Evolutionary conservation across 2,888 invertebrate species (phyloP).

Genomic region (Euclidia mi): DNA sequence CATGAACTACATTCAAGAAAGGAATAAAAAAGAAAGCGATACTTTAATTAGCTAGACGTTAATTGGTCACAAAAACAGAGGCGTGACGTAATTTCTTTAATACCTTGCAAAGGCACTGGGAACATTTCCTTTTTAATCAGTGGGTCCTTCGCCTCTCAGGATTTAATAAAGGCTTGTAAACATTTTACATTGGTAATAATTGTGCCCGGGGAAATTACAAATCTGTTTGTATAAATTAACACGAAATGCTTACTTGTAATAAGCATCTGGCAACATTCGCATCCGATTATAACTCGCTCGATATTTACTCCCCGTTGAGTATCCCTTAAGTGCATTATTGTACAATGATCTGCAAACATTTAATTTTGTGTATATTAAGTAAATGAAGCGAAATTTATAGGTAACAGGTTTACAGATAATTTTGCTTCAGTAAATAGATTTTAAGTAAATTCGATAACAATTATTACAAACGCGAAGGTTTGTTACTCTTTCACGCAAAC

Average conservation of each 20-base stretch:
- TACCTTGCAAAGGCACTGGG: constrained; percentile 55
- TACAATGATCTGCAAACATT: too few relatives aligned
- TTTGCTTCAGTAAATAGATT: too few relatives aligned
- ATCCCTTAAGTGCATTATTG: too few relatives aligned
- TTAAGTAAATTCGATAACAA: too few relatives aligned
- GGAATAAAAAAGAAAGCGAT: constrained; percentile 52
- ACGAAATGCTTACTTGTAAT: constrained; percentile 61
- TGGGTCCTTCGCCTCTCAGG: constrained; percentile 63
- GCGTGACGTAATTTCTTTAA: constrained; percentile 70
- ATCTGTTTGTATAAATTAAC: constrained; percentile 75
- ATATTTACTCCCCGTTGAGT: constrained; percentile 6
- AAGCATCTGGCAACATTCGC: constrained; percentile 35
- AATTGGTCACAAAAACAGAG: constrained; percentile 61
- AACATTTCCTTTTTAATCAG: constrained; percentile 74
- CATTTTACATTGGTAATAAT: too few relatives aligned
- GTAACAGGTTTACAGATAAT: too few relatives aligned
- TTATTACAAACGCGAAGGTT: too few relatives aligned
- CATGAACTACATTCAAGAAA: constrained; percentile 29
- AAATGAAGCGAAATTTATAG: too few relatives aligned
- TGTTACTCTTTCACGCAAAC: too few relatives aligned
- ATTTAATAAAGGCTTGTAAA: constrained; percentile 82
- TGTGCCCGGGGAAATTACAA: too few relatives aligned
- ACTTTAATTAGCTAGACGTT: constrained; percentile 57
- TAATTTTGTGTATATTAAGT: too few relatives aligned
- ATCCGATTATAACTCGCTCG: constrained; percentile 13